A percentile compares a stretch with the other conserved stretches of the same genome.
Evolutionary conservation across 1,140 invertebrate species (phyloP).

Genomic region (Brachionus plicatilis): DNA sequence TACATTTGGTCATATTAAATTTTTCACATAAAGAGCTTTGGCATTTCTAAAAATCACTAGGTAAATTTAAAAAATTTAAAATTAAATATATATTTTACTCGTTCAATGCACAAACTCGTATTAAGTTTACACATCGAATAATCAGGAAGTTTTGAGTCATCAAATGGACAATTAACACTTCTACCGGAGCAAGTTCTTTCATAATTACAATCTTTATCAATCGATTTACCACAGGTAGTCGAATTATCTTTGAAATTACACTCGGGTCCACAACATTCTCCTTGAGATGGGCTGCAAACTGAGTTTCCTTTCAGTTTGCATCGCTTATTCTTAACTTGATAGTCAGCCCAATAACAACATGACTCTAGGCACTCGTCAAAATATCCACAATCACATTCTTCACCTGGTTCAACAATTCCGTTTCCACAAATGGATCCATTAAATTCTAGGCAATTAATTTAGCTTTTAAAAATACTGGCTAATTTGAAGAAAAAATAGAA

Average conservation of each 20-base stretch:
- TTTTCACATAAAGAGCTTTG: background rate
- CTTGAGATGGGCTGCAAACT: background rate
- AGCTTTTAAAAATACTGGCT: background rate
- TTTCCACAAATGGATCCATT: slow-evolving; percentile 96
- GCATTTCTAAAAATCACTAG: background rate
- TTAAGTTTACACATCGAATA: background rate
- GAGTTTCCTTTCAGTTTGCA: slow-evolving; percentile 55
- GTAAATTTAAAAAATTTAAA: background rate
- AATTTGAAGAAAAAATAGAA: background rate
- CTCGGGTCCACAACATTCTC: background rate
- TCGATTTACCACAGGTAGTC: background rate
- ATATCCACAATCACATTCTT: slow-evolving; percentile 98
- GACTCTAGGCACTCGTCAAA: slow-evolving; percentile 73
- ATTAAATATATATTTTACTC: background rate
- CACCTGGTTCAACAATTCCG: slow-evolving; percentile 91
- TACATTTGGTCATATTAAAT: background rate
- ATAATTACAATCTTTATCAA: background rate
- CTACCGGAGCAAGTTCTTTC: background rate
- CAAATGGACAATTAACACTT: background rate
- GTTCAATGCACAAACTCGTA: background rate
- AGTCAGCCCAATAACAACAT: slow-evolving; percentile 51
- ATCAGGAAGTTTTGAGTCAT: background rate
- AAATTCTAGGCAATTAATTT: background rate
- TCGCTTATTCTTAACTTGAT: slow-evolving; percentile 51
- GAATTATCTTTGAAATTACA: background rate